These are phyloP conservation scores for Protodeltote pygarga DNA, from an alignment of 2,888 invertebrate species.

Conservation along the genomic window DNA sequence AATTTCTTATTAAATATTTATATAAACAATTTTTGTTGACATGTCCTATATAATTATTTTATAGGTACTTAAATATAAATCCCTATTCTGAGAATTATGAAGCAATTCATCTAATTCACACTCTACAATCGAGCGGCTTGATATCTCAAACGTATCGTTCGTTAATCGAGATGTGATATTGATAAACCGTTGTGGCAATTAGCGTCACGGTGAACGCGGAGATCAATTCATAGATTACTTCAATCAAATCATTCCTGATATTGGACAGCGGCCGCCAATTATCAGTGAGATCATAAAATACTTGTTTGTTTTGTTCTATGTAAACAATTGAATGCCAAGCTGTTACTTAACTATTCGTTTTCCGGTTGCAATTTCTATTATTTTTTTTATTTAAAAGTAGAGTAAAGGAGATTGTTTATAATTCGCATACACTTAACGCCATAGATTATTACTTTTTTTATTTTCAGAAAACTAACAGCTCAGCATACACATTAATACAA, in stretches of 20 bases:
- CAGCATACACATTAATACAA: no score
- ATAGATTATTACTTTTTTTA: no score
- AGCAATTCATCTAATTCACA: conserved; percentile 43
- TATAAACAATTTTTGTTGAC: no score
- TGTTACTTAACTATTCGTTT: conserved; percentile 26
- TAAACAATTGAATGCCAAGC: conserved; percentile 45
- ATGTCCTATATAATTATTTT: background rate
- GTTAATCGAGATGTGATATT: conserved; percentile 56
- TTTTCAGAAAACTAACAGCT: no score
- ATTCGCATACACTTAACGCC: no score
- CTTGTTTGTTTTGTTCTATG: conserved; percentile 30
- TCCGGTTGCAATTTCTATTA: conserved; percentile 31
- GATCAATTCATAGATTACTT: conserved; percentile 69
- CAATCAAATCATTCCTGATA: conserved; percentile 67
- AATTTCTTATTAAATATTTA: no score
- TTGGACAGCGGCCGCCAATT: conserved; percentile 47
- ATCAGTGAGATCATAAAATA: conserved; percentile 15
- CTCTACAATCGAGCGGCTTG: conserved; percentile 27
- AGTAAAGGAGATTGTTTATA: no score
- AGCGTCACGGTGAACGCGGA: conserved; percentile 73
- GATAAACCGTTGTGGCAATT: conserved; percentile 74
- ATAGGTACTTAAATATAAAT: no score
- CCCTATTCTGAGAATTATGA: conserved; percentile 27
- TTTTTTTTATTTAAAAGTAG: conserved; percentile 35
- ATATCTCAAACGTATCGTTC: conserved; percentile 57